Conservation (phyloP, 2,888 invertebrate species). For the Dasysyrphus albostriatus region DNA sequence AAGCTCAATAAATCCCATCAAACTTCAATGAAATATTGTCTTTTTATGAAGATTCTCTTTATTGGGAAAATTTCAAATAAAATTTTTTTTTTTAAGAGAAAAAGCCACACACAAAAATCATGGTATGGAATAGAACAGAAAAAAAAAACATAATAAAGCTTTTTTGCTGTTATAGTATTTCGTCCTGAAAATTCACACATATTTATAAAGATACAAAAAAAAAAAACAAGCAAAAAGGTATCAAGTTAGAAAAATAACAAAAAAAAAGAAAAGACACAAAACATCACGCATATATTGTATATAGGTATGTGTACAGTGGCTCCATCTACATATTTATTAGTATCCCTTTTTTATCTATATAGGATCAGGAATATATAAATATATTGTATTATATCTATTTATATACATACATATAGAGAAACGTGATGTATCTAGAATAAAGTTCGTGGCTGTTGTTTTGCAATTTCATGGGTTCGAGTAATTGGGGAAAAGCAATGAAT, state of each 20-base stretch:
- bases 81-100: slow-evolving; percentile 1
- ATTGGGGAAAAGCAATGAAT: slow-evolving; percentile 48
- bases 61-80: neutral
- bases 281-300: neutral
- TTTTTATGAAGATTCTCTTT: slow-evolving; percentile 17
- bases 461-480: slow-evolving; percentile 49
- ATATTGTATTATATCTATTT: neutral
- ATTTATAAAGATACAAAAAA: neutral
- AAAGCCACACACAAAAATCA: slow-evolving; percentile 4
- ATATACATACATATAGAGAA: neutral
- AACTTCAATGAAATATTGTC: slow-evolving; percentile 12
- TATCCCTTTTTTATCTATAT: slow-evolving; percentile 24
- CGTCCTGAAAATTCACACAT: slow-evolving; percentile 4
- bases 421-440: slow-evolving; percentile 47
- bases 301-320: too few species aligned
- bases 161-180: neutral
- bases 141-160: slow-evolving; percentile 16
- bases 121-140: neutral
- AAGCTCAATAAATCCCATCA: slow-evolving; percentile 23
- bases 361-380: slow-evolving; percentile 24
- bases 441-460: slow-evolving; percentile 43
- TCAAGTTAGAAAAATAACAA: neutral
- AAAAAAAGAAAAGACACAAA: neutral
- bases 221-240: neutral
- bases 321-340: slow-evolving; percentile 23